Conservation (phyloP, 2,888 invertebrate species). For the Beris chalybata region DNA sequence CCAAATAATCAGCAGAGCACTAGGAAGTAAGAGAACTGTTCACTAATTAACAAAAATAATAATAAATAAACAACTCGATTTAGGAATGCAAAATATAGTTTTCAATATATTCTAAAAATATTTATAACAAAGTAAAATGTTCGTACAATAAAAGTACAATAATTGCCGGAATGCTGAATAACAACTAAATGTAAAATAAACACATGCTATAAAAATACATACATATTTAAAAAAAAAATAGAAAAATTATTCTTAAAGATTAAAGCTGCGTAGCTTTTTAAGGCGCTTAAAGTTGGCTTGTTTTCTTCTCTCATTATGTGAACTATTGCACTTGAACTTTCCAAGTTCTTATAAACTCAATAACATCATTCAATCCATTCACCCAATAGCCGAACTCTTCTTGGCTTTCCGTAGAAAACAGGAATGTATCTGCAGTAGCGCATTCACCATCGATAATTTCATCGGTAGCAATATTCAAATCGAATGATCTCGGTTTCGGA, state of each 20-base stretch:
- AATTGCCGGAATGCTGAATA: constrained; percentile 24
- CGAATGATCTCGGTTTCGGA: constrained; percentile 57
- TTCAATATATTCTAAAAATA: no score
- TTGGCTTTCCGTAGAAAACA: constrained; percentile 58
- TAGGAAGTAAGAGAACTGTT: no score
- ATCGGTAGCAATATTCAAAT: constrained; percentile 46
- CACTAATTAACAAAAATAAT: no score
- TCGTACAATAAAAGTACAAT: constrained; percentile 11
- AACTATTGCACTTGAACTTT: constrained; percentile 42
- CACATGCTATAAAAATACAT: no score
- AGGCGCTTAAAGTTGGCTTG: constrained; percentile 11
- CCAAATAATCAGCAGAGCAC: no score
- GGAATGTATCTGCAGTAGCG: constrained; percentile 45
- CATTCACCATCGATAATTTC: constrained; percentile 12
- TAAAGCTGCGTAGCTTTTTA: neutral
- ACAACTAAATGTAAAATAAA: constrained; percentile 4
- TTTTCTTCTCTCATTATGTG: constrained; percentile 4
- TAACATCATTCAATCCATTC: constrained; percentile 55
- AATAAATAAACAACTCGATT: no score
- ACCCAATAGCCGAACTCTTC: constrained; percentile 58
- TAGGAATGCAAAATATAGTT: no score
- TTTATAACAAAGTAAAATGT: no score
- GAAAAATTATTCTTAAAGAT: no score
- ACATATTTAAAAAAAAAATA: no score
- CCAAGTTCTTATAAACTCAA: constrained; percentile 57